Percentiles rank a stretch among this genome's conserved stretches.
Conservation (phyloP, 2,888 invertebrate species). For the Adelphocoris suturalis region DNA sequence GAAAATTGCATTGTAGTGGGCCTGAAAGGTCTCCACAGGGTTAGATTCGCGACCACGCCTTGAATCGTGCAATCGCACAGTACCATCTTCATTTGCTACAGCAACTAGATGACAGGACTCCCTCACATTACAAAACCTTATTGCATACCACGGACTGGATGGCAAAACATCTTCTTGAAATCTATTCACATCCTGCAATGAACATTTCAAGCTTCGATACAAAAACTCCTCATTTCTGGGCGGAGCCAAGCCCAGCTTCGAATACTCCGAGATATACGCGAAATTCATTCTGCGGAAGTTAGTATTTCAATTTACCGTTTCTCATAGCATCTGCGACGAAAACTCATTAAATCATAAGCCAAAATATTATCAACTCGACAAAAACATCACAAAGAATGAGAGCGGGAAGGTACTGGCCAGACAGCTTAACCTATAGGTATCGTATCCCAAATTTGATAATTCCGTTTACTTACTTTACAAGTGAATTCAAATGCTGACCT, state of each 20-base stretch:
- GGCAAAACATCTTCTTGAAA: constrained; percentile 81
- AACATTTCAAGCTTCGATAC: constrained; percentile 66
- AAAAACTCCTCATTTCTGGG: constrained; percentile 62
- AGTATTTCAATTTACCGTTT: no score
- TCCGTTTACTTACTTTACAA: no score
- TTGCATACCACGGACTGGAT: constrained; percentile 85
- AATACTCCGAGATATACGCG: constrained; percentile 46
- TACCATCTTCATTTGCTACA: constrained; percentile 92
- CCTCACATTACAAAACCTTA: constrained; percentile 86
- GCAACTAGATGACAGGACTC: constrained; percentile 87
- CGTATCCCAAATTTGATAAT: no score
- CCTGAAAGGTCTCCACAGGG: constrained; percentile 77
- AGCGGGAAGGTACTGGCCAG: no score
- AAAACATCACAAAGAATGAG: no score
- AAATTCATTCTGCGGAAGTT: constrained; percentile 4
- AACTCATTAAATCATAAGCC: no score
- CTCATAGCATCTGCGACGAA: no score
- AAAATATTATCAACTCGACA: no score
- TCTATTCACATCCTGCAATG: constrained; percentile 79
- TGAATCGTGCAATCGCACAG: constrained; percentile 81
- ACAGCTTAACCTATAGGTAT: no score
- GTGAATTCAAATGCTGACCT: no score
- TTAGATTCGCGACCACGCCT: constrained; percentile 8
- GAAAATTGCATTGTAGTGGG: constrained; percentile 93
- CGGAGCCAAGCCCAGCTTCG: constrained; percentile 15